A percentile compares a stretch with the other conserved stretches of the same genome.
These are phyloP conservation scores for Perdita meconis DNA, from an alignment of 2,888 invertebrate species.

Conservation along the genomic window DNA sequence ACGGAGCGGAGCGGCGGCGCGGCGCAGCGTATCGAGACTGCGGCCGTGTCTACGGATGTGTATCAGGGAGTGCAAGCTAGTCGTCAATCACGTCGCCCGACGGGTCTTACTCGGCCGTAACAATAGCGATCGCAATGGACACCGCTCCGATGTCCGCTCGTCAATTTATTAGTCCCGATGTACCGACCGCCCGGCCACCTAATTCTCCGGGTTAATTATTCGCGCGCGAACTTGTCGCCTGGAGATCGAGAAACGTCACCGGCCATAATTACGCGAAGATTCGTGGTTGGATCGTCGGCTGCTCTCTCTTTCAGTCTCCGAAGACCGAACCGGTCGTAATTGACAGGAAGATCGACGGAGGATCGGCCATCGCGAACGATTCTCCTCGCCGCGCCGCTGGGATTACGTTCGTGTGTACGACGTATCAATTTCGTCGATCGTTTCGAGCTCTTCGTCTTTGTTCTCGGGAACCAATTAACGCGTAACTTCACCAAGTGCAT, in stretches of 20 bases:
- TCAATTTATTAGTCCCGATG: slow-evolving; percentile 57
- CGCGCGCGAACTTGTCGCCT: slow-evolving; percentile 23
- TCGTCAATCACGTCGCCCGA: slow-evolving; percentile 65
- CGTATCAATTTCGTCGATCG: neutral
- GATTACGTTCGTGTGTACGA: neutral
- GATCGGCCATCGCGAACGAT: too few species aligned
- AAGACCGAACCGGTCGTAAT: neutral
- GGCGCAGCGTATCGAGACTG: slow-evolving; percentile 20
- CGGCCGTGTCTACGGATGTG: slow-evolving; percentile 38
- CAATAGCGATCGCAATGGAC: slow-evolving; percentile 56
- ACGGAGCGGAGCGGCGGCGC: too few species aligned
- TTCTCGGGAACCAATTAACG: neutral
- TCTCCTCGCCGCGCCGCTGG: too few species aligned
- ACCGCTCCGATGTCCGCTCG: slow-evolving; percentile 47
- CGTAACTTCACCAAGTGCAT: neutral
- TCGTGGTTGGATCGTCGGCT: too few species aligned
- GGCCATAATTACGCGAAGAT: neutral
- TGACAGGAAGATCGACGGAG: too few species aligned
- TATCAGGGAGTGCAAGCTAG: slow-evolving; percentile 41
- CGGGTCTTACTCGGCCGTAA: slow-evolving; percentile 51
- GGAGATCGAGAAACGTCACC: slow-evolving; percentile 7
- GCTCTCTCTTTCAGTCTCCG: neutral
- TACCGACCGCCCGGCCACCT: slow-evolving; percentile 19
- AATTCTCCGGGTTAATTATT: slow-evolving; percentile 55
- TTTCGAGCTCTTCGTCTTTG: neutral